Base-by-base conservation (phyloP, 2,797 vertebrate species). In the Lepilemur ruficaudatus region DNA sequence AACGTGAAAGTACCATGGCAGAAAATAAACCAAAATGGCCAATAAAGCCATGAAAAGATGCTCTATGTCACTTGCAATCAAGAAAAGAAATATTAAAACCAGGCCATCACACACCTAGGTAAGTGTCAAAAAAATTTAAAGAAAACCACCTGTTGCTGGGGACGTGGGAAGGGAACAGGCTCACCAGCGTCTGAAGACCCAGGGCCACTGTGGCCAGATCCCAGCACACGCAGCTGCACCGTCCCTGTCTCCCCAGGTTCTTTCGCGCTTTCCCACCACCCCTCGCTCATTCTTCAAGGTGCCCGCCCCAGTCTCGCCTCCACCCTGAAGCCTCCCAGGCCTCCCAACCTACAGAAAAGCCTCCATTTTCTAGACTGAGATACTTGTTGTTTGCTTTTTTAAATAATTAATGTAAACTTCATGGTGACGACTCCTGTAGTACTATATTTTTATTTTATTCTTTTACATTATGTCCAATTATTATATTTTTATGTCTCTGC, bases 121-220 rank as follows among this genome's bases (percentile, higher is more conserved):
- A 13, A 52, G 9, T n/a, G 23, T 43, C 2, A 52, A 59, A 52
- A 84, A 84, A 28, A 28, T 57, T 0, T 20, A 12, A 69, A 32
- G 7, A n/a, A 52, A 65, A 23, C 2, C 35, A 5, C n/a, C 1
- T 7, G 17, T 23, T 15, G 12, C 23, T 35, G 17, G 32, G 57
- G 30, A 41, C 15, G 28, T n/a, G 7, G 63, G 41, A 86, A 30
- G 4, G 23, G 23, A 0, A 9, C 57, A 59, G 2, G 1, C 50
- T 82, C 13, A 14, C 1, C 4, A 0, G 1, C 6, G 30, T 43
- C 23, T 23, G 38, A 43, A 50, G 38, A 4, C 38, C 70, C 7
- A 0, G 13, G 0, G 20, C 78, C 1, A 0, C 18, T 2, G 32
- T 3, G 25, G 4, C 17, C 28, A 17, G 18, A n/a, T 12, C 15